phyloP scores from a whole-genome alignment of 2,888 invertebrate species.

The Eupithecia dodoneata region DNA sequence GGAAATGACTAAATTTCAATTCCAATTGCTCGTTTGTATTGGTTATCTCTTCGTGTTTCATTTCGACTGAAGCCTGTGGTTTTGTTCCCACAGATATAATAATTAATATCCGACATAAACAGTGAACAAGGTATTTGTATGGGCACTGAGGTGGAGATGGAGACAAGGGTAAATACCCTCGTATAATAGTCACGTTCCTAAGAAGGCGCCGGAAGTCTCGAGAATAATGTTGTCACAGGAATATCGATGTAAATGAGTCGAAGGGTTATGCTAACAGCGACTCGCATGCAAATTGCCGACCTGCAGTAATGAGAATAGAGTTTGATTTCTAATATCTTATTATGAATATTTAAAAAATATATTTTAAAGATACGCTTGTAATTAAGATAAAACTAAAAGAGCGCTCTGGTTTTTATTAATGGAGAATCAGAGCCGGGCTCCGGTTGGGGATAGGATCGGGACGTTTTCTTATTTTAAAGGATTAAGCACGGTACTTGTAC shows the following conservation, averaged over 20 bases:
- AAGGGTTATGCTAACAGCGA: neutral
- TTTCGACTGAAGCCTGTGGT: neutral
- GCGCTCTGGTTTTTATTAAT: too few relatives aligned
- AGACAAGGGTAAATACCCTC: neutral
- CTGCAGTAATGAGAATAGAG: neutral
- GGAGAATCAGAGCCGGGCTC: too few relatives aligned
- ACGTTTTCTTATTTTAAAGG: too few relatives aligned
- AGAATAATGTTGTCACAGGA: constrained; percentile 7
- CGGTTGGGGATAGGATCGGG: too few relatives aligned
- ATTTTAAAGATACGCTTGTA: too few relatives aligned
- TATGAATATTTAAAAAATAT: too few relatives aligned
- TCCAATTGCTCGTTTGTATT: neutral
- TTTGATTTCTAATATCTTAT: neutral
- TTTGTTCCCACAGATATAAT: neutral
- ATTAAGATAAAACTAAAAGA: too few relatives aligned
- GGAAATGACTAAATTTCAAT: neutral
- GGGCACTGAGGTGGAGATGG: neutral
- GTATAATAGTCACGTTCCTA: neutral
- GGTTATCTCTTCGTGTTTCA: neutral
- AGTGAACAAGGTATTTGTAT: neutral
- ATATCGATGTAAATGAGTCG: neutral
- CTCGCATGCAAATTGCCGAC: neutral
- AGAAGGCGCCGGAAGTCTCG: neutral
- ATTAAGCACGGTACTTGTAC: too few relatives aligned
- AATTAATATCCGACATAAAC: neutral